A percentile compares a stretch with the other conserved stretches of the same genome.
phyloP scores from a whole-genome alignment of 2,888 invertebrate genomes.

The Platycheirus albimanus region DNA sequence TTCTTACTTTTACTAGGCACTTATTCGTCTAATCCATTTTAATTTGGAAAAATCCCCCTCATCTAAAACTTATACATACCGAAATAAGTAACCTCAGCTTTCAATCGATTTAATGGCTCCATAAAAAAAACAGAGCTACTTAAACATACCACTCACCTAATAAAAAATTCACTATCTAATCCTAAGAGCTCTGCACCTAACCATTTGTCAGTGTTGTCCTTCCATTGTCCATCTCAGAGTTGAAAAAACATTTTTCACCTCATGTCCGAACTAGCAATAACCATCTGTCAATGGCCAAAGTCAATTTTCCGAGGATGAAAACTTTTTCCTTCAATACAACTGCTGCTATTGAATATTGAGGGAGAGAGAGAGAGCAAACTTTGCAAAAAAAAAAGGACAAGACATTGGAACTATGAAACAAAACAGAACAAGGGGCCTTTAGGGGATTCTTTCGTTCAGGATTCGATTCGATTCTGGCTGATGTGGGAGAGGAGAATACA shows the following conservation, averaged over 20 bases:
- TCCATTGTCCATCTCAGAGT: conserved; percentile 56
- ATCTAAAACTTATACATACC: not conserved
- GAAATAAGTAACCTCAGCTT: conserved; percentile 28
- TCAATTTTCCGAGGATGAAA: conserved; percentile 60
- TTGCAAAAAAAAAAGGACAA: not conserved
- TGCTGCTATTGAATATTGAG: too few relatives aligned
- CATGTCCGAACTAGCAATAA: conserved; percentile 69
- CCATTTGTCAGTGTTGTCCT: conserved; percentile 17
- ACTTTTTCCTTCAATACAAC: too few relatives aligned
- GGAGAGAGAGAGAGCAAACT: not conserved
- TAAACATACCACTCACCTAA: conserved; percentile 57
- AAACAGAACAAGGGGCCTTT: conserved; percentile 30
- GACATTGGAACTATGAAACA: conserved; percentile 27
- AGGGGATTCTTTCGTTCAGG: conserved; percentile 5
- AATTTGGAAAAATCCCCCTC: conserved; percentile 18
- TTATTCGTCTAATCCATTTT: conserved; percentile 25
- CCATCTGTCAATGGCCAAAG: conserved; percentile 73
- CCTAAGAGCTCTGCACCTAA: conserved; percentile 8
- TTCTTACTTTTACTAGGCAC: not conserved
- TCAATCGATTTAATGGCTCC: conserved; percentile 55
- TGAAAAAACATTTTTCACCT: conserved; percentile 68
- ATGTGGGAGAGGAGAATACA: conserved; percentile 38
- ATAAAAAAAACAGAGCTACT: conserved; percentile 23
- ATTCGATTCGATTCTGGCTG: too few relatives aligned
- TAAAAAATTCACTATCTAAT: conserved; percentile 62